Conservation (phyloP, 2,113 vertebrate genomes). For the Macrotis lagotis region DNA sequence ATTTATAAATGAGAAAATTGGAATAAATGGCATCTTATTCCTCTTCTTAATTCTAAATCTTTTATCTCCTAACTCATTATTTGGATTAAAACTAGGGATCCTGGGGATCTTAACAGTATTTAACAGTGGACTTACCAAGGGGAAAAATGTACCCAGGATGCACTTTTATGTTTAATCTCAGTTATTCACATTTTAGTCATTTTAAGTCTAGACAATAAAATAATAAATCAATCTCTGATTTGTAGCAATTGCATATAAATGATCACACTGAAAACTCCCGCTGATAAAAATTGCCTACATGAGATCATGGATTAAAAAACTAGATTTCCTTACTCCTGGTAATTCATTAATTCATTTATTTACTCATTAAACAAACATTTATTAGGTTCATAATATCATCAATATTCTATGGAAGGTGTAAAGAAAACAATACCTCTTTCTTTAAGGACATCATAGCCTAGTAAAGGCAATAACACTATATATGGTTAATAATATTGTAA, state of each 20-base stretch:
- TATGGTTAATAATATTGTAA: not conserved
- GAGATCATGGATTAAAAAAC: not conserved
- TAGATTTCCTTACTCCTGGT: not conserved
- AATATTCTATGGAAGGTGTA: not conserved
- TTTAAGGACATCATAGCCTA: not conserved
- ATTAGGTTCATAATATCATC: not conserved
- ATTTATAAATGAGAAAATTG: no score
- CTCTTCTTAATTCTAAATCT: no score
- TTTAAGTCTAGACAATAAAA: not conserved
- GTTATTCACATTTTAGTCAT: not conserved
- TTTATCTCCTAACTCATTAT: no score
- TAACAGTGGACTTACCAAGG: no score
- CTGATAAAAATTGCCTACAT: not conserved
- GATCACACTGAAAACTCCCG: not conserved
- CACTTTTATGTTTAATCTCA: not conserved
- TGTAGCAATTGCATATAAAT: not conserved
- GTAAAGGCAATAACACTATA: not conserved
- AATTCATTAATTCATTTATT: not conserved
- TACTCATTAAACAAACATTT: not conserved
- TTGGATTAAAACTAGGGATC: no score
- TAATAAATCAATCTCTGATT: not conserved
- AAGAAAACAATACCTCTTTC: not conserved
- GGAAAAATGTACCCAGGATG: not conserved
- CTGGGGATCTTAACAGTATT: no score
- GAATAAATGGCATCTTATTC: no score